phyloP scores from a whole-genome alignment of 1,140 invertebrate genomes.

The Trichoplusia ni region DNA sequence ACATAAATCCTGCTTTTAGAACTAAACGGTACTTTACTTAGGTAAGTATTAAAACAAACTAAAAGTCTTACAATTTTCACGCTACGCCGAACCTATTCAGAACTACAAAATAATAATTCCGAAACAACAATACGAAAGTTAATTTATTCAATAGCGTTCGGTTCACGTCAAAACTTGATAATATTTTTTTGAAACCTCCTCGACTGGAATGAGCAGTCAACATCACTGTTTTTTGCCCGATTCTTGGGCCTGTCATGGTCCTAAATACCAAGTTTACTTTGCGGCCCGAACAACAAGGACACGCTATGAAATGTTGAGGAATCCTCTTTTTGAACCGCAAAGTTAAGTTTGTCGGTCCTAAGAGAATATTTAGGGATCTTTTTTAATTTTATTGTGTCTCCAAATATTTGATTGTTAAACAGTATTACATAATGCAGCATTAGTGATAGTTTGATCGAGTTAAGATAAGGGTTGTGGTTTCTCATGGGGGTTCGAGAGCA shows the following conservation, averaged over 20 bases:
- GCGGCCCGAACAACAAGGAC: not conserved
- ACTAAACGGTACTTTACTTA: too few relatives aligned
- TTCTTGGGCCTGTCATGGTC: conserved; percentile 12
- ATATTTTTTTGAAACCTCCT: conserved; percentile 20
- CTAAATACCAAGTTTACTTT: conserved; percentile 9
- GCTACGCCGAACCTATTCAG: not conserved
- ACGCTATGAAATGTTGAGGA: not conserved
- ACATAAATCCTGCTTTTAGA: too few relatives aligned
- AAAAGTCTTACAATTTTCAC: not conserved
- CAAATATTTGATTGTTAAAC: conserved; percentile 8
- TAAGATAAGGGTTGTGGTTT: conserved; percentile 11
- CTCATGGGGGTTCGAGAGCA: not conserved
- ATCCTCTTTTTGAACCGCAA: not conserved
- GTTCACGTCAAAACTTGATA: conserved; percentile 27
- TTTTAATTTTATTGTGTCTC: conserved; percentile 6
- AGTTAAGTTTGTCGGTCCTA: not conserved
- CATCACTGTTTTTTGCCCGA: conserved; percentile 20
- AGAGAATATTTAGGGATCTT: not conserved
- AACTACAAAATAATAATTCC: not conserved
- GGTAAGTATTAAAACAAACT: too few relatives aligned
- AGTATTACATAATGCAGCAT: conserved; percentile 12
- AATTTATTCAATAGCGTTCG: conserved; percentile 20
- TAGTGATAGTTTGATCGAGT: conserved; percentile 7
- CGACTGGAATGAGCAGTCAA: conserved; percentile 27
- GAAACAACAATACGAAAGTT: conserved; percentile 8